Conservation (phyloP, 2,113 vertebrate genomes). For the Hystrix cristata region DNA sequence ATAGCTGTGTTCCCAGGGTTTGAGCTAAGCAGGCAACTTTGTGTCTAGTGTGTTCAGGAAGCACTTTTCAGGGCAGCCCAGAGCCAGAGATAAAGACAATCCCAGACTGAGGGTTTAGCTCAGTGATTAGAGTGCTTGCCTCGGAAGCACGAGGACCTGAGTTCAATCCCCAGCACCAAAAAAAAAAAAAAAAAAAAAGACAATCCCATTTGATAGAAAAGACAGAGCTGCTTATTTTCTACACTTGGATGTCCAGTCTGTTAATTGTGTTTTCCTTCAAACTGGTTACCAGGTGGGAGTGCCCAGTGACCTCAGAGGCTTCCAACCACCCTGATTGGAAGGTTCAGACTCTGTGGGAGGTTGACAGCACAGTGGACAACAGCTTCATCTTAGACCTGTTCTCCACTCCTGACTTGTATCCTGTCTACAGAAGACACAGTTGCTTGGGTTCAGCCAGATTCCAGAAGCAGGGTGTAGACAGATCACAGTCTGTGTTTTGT, state of each 20-base stretch:
- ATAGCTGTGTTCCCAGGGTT: too few species aligned
- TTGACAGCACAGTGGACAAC: not conserved
- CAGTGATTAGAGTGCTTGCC: too few species aligned
- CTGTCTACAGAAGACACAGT: not conserved
- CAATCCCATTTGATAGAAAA: too few species aligned
- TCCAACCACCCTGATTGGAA: slow-evolving; percentile 52
- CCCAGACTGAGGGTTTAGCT: too few species aligned
- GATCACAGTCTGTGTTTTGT: not conserved
- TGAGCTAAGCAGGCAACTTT: too few species aligned
- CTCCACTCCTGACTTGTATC: not conserved
- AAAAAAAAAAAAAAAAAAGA: too few species aligned
- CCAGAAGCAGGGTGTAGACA: not conserved
- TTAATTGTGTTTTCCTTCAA: not conserved
- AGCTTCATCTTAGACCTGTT: not conserved
- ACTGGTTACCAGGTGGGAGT: slow-evolving; percentile 39
- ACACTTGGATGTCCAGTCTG: not conserved
- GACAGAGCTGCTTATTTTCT: too few species aligned
- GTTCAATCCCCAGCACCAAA: too few species aligned
- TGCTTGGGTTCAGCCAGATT: not conserved
- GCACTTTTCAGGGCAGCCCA: too few species aligned
- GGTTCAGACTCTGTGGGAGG: not conserved
- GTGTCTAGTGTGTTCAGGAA: too few species aligned
- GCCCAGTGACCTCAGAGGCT: slow-evolving; percentile 51
- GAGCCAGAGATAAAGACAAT: too few species aligned
- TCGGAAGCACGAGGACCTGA: too few species aligned